Base-by-base conservation (phyloP, 2,797 vertebrate species). In the Erpetoichthys calabaricus region DNA sequence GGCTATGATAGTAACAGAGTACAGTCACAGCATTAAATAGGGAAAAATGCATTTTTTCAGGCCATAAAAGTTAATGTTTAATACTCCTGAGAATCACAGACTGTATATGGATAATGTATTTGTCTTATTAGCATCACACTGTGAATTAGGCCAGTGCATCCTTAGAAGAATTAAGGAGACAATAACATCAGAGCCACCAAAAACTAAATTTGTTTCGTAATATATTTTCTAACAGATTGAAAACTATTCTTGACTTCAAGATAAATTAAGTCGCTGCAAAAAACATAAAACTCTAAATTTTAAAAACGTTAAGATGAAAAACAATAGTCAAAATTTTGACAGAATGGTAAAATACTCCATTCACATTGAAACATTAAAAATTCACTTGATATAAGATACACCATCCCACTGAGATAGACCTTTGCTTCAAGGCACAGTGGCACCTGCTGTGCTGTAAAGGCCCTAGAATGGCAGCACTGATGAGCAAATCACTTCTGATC, bases 361-460 rank as follows among this genome's bases (percentile, higher is more conserved):
- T 54, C 44, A 57, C 57, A 56, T 56, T 25, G 50, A 45, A 42
- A 51, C 55, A 64, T 68, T 56, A 63, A 65, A 66, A 67, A 63
- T 68, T 62, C 45, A 64, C 10, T 42, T 3, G 55, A 53, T 63
- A 57, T 63, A 25, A 25, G 25, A 25, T 25, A 53, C 47, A 53
- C 45, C 44, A 54, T 53, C 45, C 45, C 10, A 49, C 6, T 41
- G 41, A 7, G 44, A 41, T 42, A 56, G 57, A 55, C 25, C 5
- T 25, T 25, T 43, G 45, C 55, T 45, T 44, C 25, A n/a, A 50
- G 50, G 45, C 45, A 42, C 45, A 8, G 3, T 41, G 52, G 45
- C 8, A 53, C 41, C 8, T 52, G 42, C 60, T 44, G 7, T n/a
- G 47, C 8, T 9, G 45, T 5, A 9, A 10, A 9, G 49, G 53